Conservation (phyloP, 2,888 invertebrate genomes). For the Eupithecia dodoneata region DNA sequence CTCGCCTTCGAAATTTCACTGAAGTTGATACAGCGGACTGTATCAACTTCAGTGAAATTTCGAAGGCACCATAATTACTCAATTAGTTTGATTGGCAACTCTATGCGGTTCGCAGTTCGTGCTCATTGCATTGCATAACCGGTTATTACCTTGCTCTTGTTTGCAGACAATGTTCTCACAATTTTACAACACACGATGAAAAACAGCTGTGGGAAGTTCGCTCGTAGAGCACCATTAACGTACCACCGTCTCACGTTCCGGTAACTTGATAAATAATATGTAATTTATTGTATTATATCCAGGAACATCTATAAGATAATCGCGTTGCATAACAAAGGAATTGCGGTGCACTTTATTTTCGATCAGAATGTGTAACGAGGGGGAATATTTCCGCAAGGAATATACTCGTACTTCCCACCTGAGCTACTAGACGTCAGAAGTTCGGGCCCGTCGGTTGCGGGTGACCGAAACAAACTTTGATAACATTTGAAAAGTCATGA, state of each 20-base stretch:
- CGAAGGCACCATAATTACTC: slow-evolving; percentile 63
- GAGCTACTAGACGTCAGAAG: not conserved
- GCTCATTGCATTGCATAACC: slow-evolving; percentile 68
- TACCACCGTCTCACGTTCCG: slow-evolving; percentile 39
- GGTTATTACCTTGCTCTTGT: slow-evolving; percentile 71
- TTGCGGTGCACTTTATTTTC: slow-evolving; percentile 13
- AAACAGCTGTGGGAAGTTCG: slow-evolving; percentile 70
- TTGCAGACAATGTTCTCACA: slow-evolving; percentile 66
- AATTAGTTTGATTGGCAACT: slow-evolving; percentile 62
- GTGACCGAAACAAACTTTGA: slow-evolving; percentile 33
- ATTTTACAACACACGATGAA: slow-evolving; percentile 65
- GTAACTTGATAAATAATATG: slow-evolving; percentile 37
- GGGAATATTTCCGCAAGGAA: not conserved
- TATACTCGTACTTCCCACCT: not conserved
- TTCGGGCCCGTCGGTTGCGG: slow-evolving; percentile 14
- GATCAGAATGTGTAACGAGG: slow-evolving; percentile 1
- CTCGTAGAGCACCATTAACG: slow-evolving; percentile 40
- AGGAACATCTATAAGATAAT: slow-evolving; percentile 30
- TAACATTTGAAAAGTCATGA: slow-evolving; percentile 39
- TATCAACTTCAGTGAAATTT: slow-evolving; percentile 51
- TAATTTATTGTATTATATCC: slow-evolving; percentile 34
- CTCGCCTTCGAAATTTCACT: no score
- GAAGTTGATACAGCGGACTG: no score
- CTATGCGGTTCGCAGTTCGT: slow-evolving; percentile 56
- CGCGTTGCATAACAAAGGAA: slow-evolving; percentile 24